A percentile compares a stretch with the other conserved stretches of the same genome.
These are phyloP conservation scores for Vireo altiloquus DNA, from an alignment of 2,113 vertebrate genomes.

Conservation along the genomic window DNA sequence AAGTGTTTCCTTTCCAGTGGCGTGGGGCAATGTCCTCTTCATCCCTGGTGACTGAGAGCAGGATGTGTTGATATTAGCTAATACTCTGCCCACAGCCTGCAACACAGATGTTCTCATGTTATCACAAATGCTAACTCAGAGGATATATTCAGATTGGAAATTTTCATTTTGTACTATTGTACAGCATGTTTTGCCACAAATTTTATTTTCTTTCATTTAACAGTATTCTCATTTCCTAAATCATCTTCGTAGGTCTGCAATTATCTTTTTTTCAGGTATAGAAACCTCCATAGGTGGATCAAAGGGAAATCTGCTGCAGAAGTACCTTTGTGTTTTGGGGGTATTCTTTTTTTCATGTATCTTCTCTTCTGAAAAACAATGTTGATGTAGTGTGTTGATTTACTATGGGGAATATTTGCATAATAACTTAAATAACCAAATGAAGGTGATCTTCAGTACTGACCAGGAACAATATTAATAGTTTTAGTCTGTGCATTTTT, in stretches of 20 bases:
- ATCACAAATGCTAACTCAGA: neutral
- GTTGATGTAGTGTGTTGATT: neutral
- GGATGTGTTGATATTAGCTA: neutral
- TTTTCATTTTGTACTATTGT: neutral
- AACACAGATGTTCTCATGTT: neutral
- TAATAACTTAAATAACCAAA: neutral
- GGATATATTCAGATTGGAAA: neutral
- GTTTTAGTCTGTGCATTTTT: neutral
- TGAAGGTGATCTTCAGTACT: neutral
- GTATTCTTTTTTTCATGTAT: neutral
- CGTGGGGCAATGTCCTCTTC: neutral
- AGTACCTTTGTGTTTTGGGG: neutral
- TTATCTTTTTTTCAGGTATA: neutral
- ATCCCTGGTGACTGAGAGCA: neutral
- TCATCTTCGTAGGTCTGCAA: neutral
- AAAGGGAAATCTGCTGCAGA: neutral
- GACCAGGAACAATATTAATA: neutral
- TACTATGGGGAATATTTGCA: neutral
- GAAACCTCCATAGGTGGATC: neutral
- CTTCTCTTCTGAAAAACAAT: neutral
- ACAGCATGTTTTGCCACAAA: neutral
- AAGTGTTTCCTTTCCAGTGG: neutral
- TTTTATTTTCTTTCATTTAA: neutral
- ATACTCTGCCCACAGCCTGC: neutral
- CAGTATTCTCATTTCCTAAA: neutral